Base-by-base conservation (phyloP, 2,113 vertebrate genomes). In the Cygnus buccinator region DNA sequence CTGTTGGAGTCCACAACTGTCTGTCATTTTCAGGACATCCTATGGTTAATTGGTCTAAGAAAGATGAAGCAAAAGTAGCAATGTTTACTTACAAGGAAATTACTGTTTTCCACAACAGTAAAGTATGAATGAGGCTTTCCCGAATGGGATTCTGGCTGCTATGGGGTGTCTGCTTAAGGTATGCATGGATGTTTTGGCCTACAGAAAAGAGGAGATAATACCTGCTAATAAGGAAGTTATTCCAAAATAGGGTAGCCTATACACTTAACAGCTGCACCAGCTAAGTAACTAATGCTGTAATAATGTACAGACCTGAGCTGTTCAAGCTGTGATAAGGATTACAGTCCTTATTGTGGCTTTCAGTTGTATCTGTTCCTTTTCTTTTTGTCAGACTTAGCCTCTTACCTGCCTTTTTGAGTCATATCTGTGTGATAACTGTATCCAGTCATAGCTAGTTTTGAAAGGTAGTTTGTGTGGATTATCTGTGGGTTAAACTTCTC, bases 331-430 rank as follows among this genome's bases (percentile, higher is more conserved):
- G 37, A n/a, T 89, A 84, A 81, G 50, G 61, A 61, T 89, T 87
- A 59, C 22, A 90, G 43, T 81, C 61, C 50, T 89, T 92, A 71
- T 13, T 67, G 55, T 94, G 52, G 31, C 80, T 94, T 93, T 90
- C 44, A 46, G 6, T 55, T 35, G 29, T 61, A 25, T 43, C 61
- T 63, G 20, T 84, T 87, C 31, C 55, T 87, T 54, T 67, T 82
- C 41, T 73, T 67, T 84, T 78, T 94, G 46, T 72, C 55, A 87
- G 48, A 73, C 52, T 84, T 87, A 77, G 70, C 31, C 19, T 92
- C 37, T 77, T 89, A 52, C 62, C 37, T 81, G 68, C 80, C 15
- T 80, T 78, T 25, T 66, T 73, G 50, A 82, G 65, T 79, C 80
- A 6, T 46, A 15, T 92, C 61, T 87, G 35, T 48, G 20, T 82